Evolutionary conservation across 2,797 vertebrate genomes (phyloP).

Genomic region (Macropodus opercularis): DNA sequence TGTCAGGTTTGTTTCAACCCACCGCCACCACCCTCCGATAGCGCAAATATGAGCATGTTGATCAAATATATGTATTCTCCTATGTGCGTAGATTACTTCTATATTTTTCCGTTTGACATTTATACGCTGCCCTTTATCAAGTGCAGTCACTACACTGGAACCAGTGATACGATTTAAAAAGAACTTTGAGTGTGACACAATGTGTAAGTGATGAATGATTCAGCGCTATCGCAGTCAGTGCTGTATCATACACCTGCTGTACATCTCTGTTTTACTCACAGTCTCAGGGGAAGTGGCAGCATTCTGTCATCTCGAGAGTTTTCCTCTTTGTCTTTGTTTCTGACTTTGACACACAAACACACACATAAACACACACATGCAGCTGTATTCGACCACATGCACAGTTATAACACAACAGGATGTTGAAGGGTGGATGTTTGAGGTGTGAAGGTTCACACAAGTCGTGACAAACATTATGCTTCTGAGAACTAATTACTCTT

Average conservation of each 20-base stretch:
- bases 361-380: constrained; percentile 28
- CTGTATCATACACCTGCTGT: constrained; percentile 54
- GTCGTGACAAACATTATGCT: constrained; percentile 58
- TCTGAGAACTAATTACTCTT: constrained; percentile 58
- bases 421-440: constrained; percentile 69
- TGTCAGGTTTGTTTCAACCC: constrained; percentile 7
- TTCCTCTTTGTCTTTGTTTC: constrained; percentile 63
- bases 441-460: constrained; percentile 70
- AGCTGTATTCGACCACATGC: constrained; percentile 73
- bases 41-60: not conserved
- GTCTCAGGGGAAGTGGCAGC: constrained; percentile 59
- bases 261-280: constrained; percentile 51
- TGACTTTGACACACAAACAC: constrained; percentile 29
- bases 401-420: constrained; percentile 76
- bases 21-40: constrained; percentile 3
- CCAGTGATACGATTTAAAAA: constrained; percentile 14
- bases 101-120: not conserved
- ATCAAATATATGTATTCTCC: not conserved
- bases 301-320: constrained; percentile 59
- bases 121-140: not conserved
- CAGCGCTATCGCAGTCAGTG: constrained; percentile 32
- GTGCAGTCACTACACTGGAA: constrained; percentile 6
- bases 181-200: constrained; percentile 18
- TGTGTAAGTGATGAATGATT: constrained; percentile 48
- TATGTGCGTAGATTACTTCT: constrained; percentile 4